Evolutionary conservation across 2,113 vertebrate genomes (phyloP).

Genomic region (Otolemur garnettii): DNA sequence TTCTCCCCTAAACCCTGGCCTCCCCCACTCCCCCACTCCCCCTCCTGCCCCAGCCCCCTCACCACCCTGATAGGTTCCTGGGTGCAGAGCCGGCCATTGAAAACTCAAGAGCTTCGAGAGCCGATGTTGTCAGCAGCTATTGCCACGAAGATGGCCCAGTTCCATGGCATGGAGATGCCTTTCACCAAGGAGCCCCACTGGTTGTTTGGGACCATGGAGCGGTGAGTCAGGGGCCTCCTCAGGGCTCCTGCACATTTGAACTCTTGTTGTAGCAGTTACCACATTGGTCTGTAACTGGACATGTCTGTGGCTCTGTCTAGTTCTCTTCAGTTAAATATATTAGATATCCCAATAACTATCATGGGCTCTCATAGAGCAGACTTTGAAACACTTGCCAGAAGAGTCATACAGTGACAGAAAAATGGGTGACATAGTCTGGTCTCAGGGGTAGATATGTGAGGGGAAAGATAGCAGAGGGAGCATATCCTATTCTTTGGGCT

Average conservation of each 20-base stretch:
- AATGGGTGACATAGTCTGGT: not conserved
- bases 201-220: constrained; percentile 95
- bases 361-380: not conserved
- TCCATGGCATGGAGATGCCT: constrained; percentile 97
- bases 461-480: not conserved
- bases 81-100: constrained; percentile 91
- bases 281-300: not conserved
- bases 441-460: not conserved
- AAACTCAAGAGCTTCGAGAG: constrained; percentile 90
- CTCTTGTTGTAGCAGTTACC: too few relatives aligned
- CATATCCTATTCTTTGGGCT: not conserved
- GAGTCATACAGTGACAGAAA: not conserved
- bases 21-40: not conserved
- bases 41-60: constrained; percentile 74
- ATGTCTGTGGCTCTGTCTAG: not conserved
- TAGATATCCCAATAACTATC: not conserved
- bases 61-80: constrained; percentile 79
- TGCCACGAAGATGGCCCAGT: constrained; percentile 92
- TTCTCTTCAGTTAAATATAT: not conserved
- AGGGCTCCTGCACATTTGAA: not conserved
- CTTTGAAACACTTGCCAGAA: not conserved
- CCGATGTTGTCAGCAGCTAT: constrained; percentile 92
- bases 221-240: constrained; percentile 83
- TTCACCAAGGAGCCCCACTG: constrained; percentile 98
- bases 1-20: constrained; percentile 51